phyloP scores from a whole-genome alignment of 2,113 vertebrate genomes.

The Chaenogobius annularis region DNA sequence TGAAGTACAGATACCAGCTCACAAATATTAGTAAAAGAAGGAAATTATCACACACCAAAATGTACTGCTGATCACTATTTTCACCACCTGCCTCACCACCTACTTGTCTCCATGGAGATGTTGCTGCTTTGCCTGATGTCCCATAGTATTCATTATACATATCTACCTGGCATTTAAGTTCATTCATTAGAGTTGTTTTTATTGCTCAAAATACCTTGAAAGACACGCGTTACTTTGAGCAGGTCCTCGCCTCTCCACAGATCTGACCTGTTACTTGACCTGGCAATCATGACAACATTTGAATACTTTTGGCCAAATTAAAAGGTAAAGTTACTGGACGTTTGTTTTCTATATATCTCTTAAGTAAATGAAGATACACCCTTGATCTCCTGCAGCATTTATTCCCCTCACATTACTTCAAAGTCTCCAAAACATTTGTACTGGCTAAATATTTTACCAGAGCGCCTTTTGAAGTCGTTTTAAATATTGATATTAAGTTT shows the following conservation, averaged over 20 bases:
- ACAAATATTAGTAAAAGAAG: too few species aligned
- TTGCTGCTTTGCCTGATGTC: too few species aligned
- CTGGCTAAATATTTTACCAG: conserved; percentile 58
- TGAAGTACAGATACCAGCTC: too few species aligned
- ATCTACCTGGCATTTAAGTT: not conserved
- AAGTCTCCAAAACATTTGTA: conserved; percentile 60
- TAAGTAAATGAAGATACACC: not conserved
- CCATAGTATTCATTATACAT: too few species aligned
- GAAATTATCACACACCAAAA: too few species aligned
- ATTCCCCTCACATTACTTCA: conserved; percentile 45
- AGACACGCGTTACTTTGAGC: too few species aligned
- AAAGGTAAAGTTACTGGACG: not conserved
- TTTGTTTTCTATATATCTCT: not conserved
- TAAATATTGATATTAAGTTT: conserved; percentile 16
- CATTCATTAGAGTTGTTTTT: not conserved
- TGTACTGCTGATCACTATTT: too few species aligned
- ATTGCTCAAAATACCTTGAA: not conserved
- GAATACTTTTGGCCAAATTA: not conserved
- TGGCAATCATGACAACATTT: not conserved
- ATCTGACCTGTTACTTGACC: too few species aligned
- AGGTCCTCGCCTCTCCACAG: too few species aligned
- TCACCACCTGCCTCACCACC: too few species aligned
- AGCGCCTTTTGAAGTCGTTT: not conserved
- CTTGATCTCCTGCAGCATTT: conserved; percentile 40
- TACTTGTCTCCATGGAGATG: too few species aligned